A percentile compares a stretch with the other conserved stretches of the same genome.
Evolutionary conservation across 2,113 vertebrate species (phyloP).

Genomic region (Genyomyrus donnyi): DNA sequence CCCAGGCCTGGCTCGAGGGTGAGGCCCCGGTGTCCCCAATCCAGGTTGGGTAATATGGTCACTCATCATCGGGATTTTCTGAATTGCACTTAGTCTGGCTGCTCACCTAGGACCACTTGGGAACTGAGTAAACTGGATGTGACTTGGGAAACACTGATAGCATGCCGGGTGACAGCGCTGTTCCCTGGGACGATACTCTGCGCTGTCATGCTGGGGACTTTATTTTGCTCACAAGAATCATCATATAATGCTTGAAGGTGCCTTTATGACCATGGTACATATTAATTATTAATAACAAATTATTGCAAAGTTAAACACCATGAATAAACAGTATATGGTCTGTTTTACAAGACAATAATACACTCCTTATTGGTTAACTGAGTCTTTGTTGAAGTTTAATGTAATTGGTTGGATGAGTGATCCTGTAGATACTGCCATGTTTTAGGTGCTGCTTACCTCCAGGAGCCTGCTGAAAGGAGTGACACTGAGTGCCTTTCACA

Average conservation of each 20-base stretch:
- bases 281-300: not conserved
- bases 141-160: too few species aligned
- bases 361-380: not conserved
- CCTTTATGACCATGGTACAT: not conserved
- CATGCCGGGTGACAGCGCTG: too few species aligned
- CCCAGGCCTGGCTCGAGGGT: too few species aligned
- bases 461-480: not conserved
- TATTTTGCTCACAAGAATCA: not conserved
- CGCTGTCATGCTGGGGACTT: not conserved
- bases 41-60: too few species aligned
- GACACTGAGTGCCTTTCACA: too few species aligned
- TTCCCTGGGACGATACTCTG: too few species aligned
- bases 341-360: not conserved
- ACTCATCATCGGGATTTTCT: too few species aligned
- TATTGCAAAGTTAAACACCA: not conserved
- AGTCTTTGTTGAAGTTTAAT: not conserved
- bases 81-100: too few species aligned
- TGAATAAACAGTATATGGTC: not conserved
- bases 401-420: not conserved
- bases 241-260: not conserved
- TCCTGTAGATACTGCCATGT: not conserved
- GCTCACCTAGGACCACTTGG: too few species aligned
- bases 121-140: too few species aligned
- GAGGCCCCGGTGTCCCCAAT: too few species aligned
- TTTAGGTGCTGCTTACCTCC: not conserved